A percentile compares a stretch with the other conserved stretches of the same genome.
Evolutionary conservation across 2,113 vertebrate genomes (phyloP).

Genomic region (Strix aluco): DNA sequence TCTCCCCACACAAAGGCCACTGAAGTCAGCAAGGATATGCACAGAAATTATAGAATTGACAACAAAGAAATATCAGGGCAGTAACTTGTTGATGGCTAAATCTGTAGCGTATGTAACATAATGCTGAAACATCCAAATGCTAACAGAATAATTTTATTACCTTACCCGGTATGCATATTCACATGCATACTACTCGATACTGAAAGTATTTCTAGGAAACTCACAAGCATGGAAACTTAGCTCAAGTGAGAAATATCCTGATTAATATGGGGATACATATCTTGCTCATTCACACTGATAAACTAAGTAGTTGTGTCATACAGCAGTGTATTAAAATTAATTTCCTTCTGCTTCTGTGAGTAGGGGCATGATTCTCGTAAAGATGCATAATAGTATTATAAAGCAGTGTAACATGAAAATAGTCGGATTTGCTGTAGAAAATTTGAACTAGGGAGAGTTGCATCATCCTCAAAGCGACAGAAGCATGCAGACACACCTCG

Average conservation of each 20-base stretch:
- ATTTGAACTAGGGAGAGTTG: background rate
- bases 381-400: background rate
- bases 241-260: background rate
- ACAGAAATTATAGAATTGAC: background rate
- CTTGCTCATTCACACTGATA: background rate
- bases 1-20: background rate
- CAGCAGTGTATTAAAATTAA: constrained; percentile 31
- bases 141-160: background rate
- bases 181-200: background rate
- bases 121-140: background rate
- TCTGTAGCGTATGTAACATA: fast-evolving
- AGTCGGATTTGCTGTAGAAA: background rate
- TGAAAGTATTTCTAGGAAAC: background rate
- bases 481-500: background rate
- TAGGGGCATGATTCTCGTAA: constrained; percentile 5
- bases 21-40: background rate
- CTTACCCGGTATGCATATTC: background rate
- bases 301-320: background rate
- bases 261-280: background rate
- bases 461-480: background rate
- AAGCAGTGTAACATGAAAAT: background rate
- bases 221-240: background rate
- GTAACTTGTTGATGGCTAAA: background rate
- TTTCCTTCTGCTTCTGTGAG: constrained; percentile 35
- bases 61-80: background rate